A percentile compares a stretch with the other conserved stretches of the same genome.
phyloP scores from a whole-genome alignment of 2,113 vertebrate genomes.

The Ctenomys sociabilis region DNA sequence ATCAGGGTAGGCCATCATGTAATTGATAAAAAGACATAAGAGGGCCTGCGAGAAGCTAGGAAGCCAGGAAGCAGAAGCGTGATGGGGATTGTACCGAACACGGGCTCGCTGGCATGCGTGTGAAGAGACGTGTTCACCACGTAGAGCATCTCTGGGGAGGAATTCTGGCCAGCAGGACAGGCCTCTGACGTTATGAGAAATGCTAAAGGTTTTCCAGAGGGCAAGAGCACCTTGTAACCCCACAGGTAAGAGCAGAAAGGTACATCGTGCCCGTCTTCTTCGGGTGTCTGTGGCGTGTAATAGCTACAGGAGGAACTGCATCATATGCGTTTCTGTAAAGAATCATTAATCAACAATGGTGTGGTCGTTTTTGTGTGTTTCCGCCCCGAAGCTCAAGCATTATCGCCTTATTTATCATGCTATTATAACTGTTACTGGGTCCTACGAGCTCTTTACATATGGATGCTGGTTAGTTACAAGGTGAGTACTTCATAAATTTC shows the following conservation, averaged over 20 bases:
- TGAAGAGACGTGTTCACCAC: accelerated
- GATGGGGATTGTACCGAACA: not conserved
- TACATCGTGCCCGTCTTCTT: not conserved
- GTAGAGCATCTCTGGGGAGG: no score
- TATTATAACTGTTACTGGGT: not conserved
- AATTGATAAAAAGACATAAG: no score
- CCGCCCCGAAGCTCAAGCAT: not conserved
- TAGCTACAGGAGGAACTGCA: not conserved
- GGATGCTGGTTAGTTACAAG: not conserved
- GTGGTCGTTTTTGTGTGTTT: not conserved
- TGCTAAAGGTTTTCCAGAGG: not conserved
- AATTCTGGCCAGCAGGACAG: not conserved
- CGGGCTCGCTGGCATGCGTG: accelerated
- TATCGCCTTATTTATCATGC: not conserved
- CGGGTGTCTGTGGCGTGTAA: not conserved
- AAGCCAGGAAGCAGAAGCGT: not conserved
- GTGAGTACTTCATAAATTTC: not conserved
- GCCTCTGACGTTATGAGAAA: not conserved
- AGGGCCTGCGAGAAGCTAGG: no score
- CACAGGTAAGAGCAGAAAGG: not conserved
- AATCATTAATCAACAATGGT: no score
- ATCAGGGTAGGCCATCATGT: no score
- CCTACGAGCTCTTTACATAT: not conserved
- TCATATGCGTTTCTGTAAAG: not conserved
- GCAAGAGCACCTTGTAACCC: not conserved